Conservation (phyloP, 23 tunicate genomes). For the Halocynthia aurantium region DNA sequence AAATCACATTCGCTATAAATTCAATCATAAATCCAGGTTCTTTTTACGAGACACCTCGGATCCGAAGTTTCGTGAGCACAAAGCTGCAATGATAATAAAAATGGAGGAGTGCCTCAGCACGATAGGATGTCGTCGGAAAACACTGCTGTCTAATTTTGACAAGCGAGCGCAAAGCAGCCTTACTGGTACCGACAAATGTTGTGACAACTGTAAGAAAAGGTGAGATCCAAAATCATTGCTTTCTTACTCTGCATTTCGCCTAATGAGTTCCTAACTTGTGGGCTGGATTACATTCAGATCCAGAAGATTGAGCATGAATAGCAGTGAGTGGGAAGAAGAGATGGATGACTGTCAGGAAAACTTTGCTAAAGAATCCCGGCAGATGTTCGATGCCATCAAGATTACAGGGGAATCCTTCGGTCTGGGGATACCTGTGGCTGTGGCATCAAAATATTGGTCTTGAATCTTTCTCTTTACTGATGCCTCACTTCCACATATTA, state of each 20-base stretch:
- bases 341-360: constrained; percentile 26
- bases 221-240: constrained; percentile 9
- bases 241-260: background rate
- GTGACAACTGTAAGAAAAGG: constrained; percentile 93
- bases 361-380: constrained; percentile 63
- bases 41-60: constrained; percentile 75
- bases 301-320: background rate
- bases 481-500: background rate
- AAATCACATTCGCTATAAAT: background rate
- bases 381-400: constrained; percentile 68
- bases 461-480: background rate
- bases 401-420: constrained; percentile 89
- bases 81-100: constrained; percentile 81
- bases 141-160: constrained; percentile 90
- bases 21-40: constrained; percentile 47
- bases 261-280: too few species aligned
- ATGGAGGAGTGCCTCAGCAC: constrained; percentile 90
- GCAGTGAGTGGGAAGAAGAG: constrained; percentile 5
- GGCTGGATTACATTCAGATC: too few species aligned
- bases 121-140: constrained; percentile 73
- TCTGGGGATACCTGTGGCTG: constrained; percentile 70
- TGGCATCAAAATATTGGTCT: constrained; percentile 1
- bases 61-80: constrained; percentile 79
- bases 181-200: constrained; percentile 76
- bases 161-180: constrained; percentile 74